Base-by-base conservation (phyloP, 2,888 invertebrate genomes). In the Pyrrhia umbra region DNA sequence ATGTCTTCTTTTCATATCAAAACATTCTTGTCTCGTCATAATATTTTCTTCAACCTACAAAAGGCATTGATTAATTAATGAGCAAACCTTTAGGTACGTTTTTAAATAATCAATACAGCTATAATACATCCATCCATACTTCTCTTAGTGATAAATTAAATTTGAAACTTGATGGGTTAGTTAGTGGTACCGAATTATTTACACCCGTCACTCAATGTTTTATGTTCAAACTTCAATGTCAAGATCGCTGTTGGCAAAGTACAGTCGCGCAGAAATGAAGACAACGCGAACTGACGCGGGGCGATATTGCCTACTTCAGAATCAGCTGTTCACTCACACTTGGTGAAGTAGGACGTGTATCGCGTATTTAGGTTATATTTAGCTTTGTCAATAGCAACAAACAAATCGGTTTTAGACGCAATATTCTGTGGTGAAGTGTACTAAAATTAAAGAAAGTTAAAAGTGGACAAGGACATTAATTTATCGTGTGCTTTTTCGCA, bases 321-420 rank as follows among this genome's bases (percentile, higher is more conserved):
- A 68, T 80, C 78, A 78, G 78, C 80, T 78, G 78, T 78, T 77
- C 71, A 54, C 51, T 77, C 65, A 45, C 45, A 52, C 6, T 58
- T 43, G 40, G 46, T 70, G 76, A 64, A 75, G 51, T 55, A 58
- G 42, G 71, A 65, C 72, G 76, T 72, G 64, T 49, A 20, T 45
- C 15, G 34, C 34, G 34, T 58, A 20, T 46, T 49, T 39, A 57
- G 59, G 63, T 69, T 73, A 68, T 76, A 42, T 74, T 62, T 62
- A 70, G 55, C 40, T 20, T 50, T 39, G 43, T 56, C 55, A 67
- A 66, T 69, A 47, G 42, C 45, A 67, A 57, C 63, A 59, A 64
- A 54, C 50, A 59, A 56, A 63, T 60, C 25, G n/a, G 52, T 52
- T 56, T 52, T 25, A 49, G 13, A 57, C 52, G 61, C 46, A 56